Percentiles rank a stretch among this genome's conserved stretches.
phyloP scores from a whole-genome alignment of 1,140 invertebrate genomes.

The Neoseiulus cucumeris region DNA sequence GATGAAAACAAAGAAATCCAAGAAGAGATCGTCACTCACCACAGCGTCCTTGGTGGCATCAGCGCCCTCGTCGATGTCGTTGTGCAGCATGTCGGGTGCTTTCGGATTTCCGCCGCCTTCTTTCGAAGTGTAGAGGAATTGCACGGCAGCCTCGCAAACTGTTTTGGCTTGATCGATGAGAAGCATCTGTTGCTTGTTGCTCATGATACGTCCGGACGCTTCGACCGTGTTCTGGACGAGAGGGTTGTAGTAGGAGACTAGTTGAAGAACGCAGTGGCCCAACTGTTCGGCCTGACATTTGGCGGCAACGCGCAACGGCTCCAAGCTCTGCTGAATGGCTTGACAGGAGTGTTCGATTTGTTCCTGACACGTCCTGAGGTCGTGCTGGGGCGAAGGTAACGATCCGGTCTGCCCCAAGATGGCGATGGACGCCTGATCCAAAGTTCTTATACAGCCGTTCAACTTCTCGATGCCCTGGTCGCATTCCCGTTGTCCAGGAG shows the following conservation, averaged over 20 bases:
- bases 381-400: not conserved
- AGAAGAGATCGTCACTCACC: not conserved
- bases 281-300: constrained; percentile 80
- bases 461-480: constrained; percentile 59
- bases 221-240: constrained; percentile 60
- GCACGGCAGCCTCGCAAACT: constrained; percentile 67
- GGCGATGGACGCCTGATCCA: constrained; percentile 67
- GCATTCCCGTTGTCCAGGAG: constrained; percentile 85
- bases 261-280: constrained; percentile 58
- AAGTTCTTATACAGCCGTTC: constrained; percentile 46
- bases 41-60: constrained; percentile 56
- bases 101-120: constrained; percentile 80
- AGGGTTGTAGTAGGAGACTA: constrained; percentile 61
- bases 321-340: constrained; percentile 56
- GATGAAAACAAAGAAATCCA: not conserved
- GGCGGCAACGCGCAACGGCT: constrained; percentile 55
- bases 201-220: constrained; percentile 59
- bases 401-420: constrained; percentile 53
- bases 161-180: constrained; percentile 83
- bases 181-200: constrained; percentile 66
- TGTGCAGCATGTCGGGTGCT: constrained; percentile 46
- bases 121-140: constrained; percentile 62
- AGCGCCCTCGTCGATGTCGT: constrained; percentile 59
- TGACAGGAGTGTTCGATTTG: constrained; percentile 42
- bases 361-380: constrained; percentile 44